Evolutionary conservation across 2,888 invertebrate genomes (phyloP), one percentile per base, ranked within the genome.

Genomic region (Phlogophora meticulosa): DNA sequence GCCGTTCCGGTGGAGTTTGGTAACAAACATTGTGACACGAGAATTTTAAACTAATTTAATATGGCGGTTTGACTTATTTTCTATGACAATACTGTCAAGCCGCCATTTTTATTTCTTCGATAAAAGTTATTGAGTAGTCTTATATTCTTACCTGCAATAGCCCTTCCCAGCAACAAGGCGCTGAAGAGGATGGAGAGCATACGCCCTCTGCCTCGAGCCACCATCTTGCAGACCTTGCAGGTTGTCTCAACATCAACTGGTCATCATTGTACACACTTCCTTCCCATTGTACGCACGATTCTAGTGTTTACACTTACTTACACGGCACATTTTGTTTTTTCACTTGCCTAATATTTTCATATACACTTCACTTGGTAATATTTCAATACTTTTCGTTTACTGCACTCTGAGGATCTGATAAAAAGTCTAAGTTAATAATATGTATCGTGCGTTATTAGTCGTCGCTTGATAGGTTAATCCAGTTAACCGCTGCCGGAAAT

Each of bases 141-240:
- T 28, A 11, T 11, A 17, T 40, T 38, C 91, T 90, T 83, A 95
- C 95, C 95, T 88, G 95, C 93, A 72, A 95, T 92, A 78, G 93
- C 94, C 72, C 94, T 90, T 73, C 95, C 95, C 76, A 95, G 90
- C 60, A 95, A 91, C 77, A 95, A 82, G 52, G 92, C 92, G 86
- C 94, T 95, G 90, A 95, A 94, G 76, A 95, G 85, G 74, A 95
- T 92, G 64, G 95, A 94, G 80, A 95, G 89, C 85, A 93, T 85
- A 65, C 92, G 91, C 60, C 91, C 87, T 80, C 91, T 89, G 70
- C 87, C 90, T 76, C 90, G 86, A 75, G 87, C 85, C 84, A 87
- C 88, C 95, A 94, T 95, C 82, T 90, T 92, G 88, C 80, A 74
- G 76, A 73, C 74, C 72, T 74, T 75, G 75, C 80, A 68, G 67